A percentile compares a stretch with the other conserved stretches of the same genome.
These are phyloP conservation scores for Drosophila athabasca DNA, from an alignment of 1,140 invertebrate species.

Conservation along the genomic window DNA sequence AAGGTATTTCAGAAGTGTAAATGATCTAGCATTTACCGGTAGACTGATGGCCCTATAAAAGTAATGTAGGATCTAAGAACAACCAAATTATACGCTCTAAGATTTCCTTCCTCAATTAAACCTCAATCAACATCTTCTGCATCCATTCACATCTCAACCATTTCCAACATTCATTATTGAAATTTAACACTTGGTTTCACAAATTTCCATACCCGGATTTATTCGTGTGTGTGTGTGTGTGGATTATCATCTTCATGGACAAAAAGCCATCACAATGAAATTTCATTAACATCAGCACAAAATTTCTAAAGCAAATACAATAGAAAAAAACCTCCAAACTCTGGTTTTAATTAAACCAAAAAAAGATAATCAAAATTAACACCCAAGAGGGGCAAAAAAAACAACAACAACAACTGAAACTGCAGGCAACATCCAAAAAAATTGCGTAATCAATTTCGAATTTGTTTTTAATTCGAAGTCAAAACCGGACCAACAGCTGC, in stretches of 20 bases:
- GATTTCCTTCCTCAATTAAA: too few relatives aligned
- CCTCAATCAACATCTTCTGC: too few relatives aligned
- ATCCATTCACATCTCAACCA: not conserved
- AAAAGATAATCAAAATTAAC: slow-evolving; percentile 53
- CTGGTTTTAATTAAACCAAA: slow-evolving; percentile 56
- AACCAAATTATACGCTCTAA: too few relatives aligned
- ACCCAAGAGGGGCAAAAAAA: slow-evolving; percentile 35
- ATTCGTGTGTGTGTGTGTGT: too few relatives aligned
- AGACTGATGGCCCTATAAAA: too few relatives aligned
- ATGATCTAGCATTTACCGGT: too few relatives aligned
- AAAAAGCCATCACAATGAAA: slow-evolving; percentile 39
- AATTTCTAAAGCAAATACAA: slow-evolving; percentile 56
- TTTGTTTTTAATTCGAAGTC: slow-evolving; percentile 60
- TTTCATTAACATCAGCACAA: slow-evolving; percentile 48
- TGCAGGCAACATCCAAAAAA: slow-evolving; percentile 40
- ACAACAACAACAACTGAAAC: slow-evolving; percentile 31
- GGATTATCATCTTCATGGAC: slow-evolving; percentile 40
- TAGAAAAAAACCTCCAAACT: slow-evolving; percentile 34
- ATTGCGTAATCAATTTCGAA: slow-evolving; percentile 61
- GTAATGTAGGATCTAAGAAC: too few relatives aligned
- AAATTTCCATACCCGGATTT: slow-evolving; percentile 59
- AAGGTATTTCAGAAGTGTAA: too few relatives aligned
- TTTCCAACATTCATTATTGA: slow-evolving; percentile 32
- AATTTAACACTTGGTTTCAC: slow-evolving; percentile 63
- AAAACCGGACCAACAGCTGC: slow-evolving; percentile 63